Conservation (phyloP, 37 sponge, comb jelly and placozoan species). For the Dysidea cf. avara region DNA sequence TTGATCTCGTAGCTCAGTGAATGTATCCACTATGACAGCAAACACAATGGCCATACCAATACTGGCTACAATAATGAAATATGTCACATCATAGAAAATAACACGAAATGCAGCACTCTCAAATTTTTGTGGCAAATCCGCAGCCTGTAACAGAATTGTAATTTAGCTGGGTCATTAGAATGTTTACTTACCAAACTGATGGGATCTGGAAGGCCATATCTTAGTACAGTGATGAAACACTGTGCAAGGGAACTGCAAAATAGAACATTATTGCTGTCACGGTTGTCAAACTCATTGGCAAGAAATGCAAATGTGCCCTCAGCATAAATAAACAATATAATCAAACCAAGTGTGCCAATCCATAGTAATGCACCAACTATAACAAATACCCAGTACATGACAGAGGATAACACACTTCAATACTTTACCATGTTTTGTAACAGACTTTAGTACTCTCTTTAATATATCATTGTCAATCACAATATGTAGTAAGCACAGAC, state of each 20-base stretch:
- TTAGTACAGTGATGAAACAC: conserved; percentile 42
- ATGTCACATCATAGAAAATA: conserved; percentile 76
- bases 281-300: conserved; percentile 26
- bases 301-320: conserved; percentile 70
- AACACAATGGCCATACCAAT: conserved; percentile 86
- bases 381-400: not conserved
- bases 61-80: conserved; percentile 83
- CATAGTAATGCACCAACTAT: conserved; percentile 62
- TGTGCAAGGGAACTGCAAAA: conserved; percentile 58
- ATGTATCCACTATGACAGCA: conserved; percentile 91
- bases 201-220: conserved; percentile 57
- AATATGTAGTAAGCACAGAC: too few species aligned
- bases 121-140: too few species aligned
- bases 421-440: conserved; percentile 81
- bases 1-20: conserved; percentile 81
- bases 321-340: conserved; percentile 76
- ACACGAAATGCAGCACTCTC: too few species aligned
- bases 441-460: too few species aligned
- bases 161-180: too few species aligned
- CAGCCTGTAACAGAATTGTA: too few species aligned
- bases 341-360: conserved; percentile 59
- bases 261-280: conserved; percentile 6
- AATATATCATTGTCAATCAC: too few species aligned
- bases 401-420: too few species aligned
- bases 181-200: conserved; percentile 29